These are phyloP conservation scores for Charaxes varanes DNA, from an alignment of 1,140 invertebrate genomes.

Conservation along the genomic window DNA sequence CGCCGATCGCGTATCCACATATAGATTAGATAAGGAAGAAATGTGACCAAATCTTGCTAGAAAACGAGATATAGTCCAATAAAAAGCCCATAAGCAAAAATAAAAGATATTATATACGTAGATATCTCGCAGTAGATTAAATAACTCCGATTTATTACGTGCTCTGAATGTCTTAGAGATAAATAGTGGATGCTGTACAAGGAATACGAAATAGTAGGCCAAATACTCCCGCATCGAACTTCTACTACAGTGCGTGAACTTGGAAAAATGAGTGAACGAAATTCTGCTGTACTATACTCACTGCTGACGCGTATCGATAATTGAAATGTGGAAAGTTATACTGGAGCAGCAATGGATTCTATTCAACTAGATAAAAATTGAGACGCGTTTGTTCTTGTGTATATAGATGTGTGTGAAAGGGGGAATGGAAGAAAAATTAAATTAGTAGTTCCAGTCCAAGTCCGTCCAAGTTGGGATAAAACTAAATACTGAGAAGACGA, in stretches of 20 bases:
- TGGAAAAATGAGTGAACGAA: neutral
- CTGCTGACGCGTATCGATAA: neutral
- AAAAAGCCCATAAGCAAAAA: conserved; percentile 27
- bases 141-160: conserved; percentile 51
- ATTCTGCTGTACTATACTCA: conserved; percentile 1
- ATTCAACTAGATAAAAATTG: neutral
- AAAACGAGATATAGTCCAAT: conserved; percentile 19
- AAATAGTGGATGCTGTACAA: conserved; percentile 34
- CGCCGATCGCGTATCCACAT: conserved; percentile 1
- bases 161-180: conserved; percentile 41
- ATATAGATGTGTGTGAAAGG: conserved; percentile 17
- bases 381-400: neutral
- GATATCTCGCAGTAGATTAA: conserved; percentile 46
- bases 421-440: conserved; percentile 36
- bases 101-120: conserved; percentile 26
- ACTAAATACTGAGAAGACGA: conserved; percentile 28
- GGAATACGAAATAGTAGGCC: conserved; percentile 36
- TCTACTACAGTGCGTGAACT: conserved; percentile 7
- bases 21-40: conserved; percentile 6
- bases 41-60: conserved; percentile 10
- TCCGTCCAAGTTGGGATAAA: conserved; percentile 25
- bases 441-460: conserved; percentile 34
- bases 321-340: neutral
- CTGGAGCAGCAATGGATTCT: conserved; percentile 6
- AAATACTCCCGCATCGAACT: conserved; percentile 24